These are phyloP conservation scores for Smutsia gigantea DNA, from an alignment of 2,797 vertebrate genomes.

Conservation along the genomic window DNA sequence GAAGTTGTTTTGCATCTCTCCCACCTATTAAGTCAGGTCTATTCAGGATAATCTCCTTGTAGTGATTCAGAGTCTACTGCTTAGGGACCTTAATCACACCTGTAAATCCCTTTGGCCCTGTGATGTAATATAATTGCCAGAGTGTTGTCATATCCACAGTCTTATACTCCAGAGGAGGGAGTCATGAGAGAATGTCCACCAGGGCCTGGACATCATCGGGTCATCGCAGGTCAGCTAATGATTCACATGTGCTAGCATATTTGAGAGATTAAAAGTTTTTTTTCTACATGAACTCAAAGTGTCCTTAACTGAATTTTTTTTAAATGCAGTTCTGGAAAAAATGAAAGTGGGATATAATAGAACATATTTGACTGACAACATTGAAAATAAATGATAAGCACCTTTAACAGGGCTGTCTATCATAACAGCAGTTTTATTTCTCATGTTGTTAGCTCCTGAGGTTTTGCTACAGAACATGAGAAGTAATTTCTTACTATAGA, in stretches of 20 bases:
- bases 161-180: background rate
- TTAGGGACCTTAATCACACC: background rate
- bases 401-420: conserved; percentile 84
- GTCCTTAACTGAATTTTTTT: background rate
- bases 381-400: conserved; percentile 83
- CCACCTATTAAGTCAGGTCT: background rate
- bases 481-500: conserved; percentile 77
- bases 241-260: background rate
- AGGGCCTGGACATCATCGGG: background rate
- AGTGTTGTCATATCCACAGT: background rate
- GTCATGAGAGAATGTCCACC: accelerated
- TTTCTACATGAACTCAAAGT: background rate
- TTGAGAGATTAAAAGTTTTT: background rate
- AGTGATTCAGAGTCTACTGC: background rate
- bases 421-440: conserved; percentile 82
- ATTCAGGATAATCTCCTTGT: background rate
- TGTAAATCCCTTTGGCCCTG: background rate
- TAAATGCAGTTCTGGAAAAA: conserved; percentile 54
- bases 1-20: background rate
- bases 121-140: background rate
- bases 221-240: background rate
- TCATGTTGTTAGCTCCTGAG: conserved; percentile 82
- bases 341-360: conserved; percentile 73
- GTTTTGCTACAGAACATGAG: conserved; percentile 75
- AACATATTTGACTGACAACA: conserved; percentile 80